phyloP scores from a whole-genome alignment of 1,140 invertebrate genomes.

The Drosophila auraria region DNA sequence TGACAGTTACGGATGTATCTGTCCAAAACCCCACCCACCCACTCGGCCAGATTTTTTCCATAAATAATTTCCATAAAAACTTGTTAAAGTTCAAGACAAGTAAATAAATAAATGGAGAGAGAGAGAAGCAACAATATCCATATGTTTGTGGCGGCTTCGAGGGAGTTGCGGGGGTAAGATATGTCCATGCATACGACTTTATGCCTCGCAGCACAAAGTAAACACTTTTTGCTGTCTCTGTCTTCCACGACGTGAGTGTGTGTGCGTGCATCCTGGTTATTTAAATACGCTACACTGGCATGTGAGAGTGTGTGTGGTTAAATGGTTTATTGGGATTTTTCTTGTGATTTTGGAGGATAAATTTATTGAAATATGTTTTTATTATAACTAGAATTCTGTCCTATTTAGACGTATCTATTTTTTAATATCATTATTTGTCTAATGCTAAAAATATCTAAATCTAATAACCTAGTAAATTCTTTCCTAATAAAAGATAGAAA shows the following conservation, averaged over 20 bases:
- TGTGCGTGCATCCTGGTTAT: slow-evolving; percentile 24
- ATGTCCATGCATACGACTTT: slow-evolving; percentile 51
- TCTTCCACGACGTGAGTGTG: slow-evolving; percentile 3
- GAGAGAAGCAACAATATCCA: slow-evolving; percentile 15
- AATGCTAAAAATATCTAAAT: no score
- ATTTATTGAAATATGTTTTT: background rate
- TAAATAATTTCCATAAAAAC: slow-evolving; percentile 75
- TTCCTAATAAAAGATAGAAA: no score
- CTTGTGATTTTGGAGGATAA: no score
- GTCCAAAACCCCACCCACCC: no score
- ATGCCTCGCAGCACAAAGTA: slow-evolving; percentile 65
- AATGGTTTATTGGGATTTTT: background rate
- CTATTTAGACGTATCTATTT: no score
- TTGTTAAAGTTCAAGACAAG: slow-evolving; percentile 71
- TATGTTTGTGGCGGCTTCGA: slow-evolving; percentile 28
- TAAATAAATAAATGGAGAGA: slow-evolving; percentile 66
- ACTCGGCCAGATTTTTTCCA: slow-evolving; percentile 37
- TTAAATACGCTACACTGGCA: slow-evolving; percentile 14
- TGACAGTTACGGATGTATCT: slow-evolving; percentile 40
- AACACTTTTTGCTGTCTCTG: slow-evolving; percentile 53
- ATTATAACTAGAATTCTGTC: no score
- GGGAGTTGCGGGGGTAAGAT: slow-evolving; percentile 3
- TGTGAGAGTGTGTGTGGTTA: background rate
- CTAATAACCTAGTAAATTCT: no score
- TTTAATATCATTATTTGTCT: no score